Evolutionary conservation across 2,797 vertebrate genomes (phyloP), one percentile per base, ranked within the genome.

Genomic region (Pelodytes ibericus): DNA sequence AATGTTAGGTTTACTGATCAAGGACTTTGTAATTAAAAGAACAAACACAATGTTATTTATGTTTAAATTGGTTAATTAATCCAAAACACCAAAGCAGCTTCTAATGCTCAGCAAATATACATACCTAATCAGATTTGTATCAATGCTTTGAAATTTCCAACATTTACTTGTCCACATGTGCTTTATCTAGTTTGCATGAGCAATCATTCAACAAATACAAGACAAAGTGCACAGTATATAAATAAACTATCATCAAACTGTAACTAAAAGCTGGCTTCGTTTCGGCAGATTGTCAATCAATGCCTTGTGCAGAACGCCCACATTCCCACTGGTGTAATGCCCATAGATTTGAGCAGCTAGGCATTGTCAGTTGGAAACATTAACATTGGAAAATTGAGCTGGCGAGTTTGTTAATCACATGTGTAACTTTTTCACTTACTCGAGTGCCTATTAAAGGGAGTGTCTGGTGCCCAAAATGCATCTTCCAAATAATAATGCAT

Each of bases 1-100:
- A 27, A 4, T 66, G 26, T 25, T 66, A 8, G 9, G 49, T 29
- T 16, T 26, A 2, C 3, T 16, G 7, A 41, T 66, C 27, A 30
- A 27, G 3, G 20, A 56, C 24, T 53, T 67, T 30, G 39, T 51
- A 65, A 39, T 77, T 77, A 56, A 29, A 62, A 71, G 67, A 62
- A n/a, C 60, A 71, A 71, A 77, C 58, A 76, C 24, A 15, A n/a
- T 57, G 59, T 63, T n/a, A 41, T 71, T 56, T 74, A 18, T 29
- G 31, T 39, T 39, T 22, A 27, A 20, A 41, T 36, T 29, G 3
- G 18, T 58, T 67, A 74, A 72, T 72, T 63, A 62, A 72, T 49
- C 51, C 29, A 30, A 24, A 51, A 41, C 71, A 30, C 33, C 25
- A 63, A 72, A 62, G 13, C 29, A 33, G 63, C 25, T 73, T 53